phyloP scores from a whole-genome alignment of 2,797 vertebrate genomes.

The Anguilla anguilla region DNA sequence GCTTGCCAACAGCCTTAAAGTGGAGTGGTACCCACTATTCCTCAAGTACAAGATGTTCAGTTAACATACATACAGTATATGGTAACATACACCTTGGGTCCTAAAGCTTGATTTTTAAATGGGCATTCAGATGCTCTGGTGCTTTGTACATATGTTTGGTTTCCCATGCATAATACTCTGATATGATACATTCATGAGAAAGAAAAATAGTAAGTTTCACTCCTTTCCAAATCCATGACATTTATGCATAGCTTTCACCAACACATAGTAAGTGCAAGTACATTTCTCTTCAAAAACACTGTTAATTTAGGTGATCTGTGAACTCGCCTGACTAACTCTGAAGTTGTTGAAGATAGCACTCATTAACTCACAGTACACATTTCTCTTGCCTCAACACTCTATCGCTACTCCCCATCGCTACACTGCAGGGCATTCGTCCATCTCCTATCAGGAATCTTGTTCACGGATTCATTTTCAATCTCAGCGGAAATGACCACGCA shows the following conservation, averaged over 20 bases:
- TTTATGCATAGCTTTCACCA: too few species aligned
- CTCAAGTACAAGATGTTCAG: not conserved
- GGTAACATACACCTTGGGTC: not conserved
- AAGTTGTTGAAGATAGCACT: not conserved
- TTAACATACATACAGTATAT: not conserved
- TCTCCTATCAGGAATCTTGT: not conserved
- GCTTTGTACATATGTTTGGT: not conserved
- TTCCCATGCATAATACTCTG: not conserved
- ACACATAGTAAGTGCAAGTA: too few species aligned
- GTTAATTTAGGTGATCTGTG: not conserved
- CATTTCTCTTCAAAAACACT: too few species aligned
- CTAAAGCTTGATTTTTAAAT: not conserved
- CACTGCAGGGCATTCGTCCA: not conserved
- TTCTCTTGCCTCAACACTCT: not conserved
- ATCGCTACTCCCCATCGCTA: too few species aligned
- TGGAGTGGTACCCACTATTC: not conserved
- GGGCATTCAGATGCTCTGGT: not conserved
- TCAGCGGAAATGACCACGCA: not conserved
- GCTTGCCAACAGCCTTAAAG: not conserved
- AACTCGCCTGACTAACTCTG: not conserved
- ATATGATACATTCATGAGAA: not conserved
- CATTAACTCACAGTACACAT: not conserved
- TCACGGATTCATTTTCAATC: too few species aligned
- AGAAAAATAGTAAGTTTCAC: too few species aligned
- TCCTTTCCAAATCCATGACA: too few species aligned